Evolutionary conservation across 2,888 invertebrate genomes (phyloP), one percentile per base, ranked within the genome.

Genomic region (Caenorhabditis imperialis): DNA sequence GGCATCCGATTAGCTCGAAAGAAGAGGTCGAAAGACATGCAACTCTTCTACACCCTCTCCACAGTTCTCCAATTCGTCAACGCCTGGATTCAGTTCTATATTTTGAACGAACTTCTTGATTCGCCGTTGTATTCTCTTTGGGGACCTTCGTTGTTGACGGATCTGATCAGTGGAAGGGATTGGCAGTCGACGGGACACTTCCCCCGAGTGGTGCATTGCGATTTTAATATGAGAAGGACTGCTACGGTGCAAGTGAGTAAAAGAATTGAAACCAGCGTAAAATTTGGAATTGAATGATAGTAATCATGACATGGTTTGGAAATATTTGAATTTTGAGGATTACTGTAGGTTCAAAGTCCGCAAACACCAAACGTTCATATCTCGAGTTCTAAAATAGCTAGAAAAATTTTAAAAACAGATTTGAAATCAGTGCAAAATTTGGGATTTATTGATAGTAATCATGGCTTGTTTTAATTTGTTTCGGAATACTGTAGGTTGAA

Each of bases 171-270:
- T 12, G 87, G 87, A 18, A 47, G 70, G 10, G 83, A 84, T 45
- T 87, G 87, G 87, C 83, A 86, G 80, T 75, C 75, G 22, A 85
- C 84, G 14, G 86, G 86, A 27, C 86, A 86, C 60, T 86, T 86
- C 44, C 86, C 86, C 6, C 61, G 87, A 22, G 82, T 87, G 47
- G 85, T 85, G 23, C 87, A 87, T 57, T 87, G 87, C 48, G 87
- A 87, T 62, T 86, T 87, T 71, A 78, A 83, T 20, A 61, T 81
- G 12, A 65, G 87, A 54, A 70, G 82, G 53, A 79, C 84, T 0
- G 85, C 87, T 22, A 81, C 83, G 45, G 81, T 82, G 3, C 85
- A 81, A 78, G 85, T 83, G 20, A 37, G 62, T n/a, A n/a, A n/a
- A n/a, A n/a, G n/a, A n/a, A n/a, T n/a, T n/a, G n/a, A n/a, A n/a